Percentiles rank a stretch among this genome's conserved stretches.
Evolutionary conservation across 2,797 vertebrate species (phyloP).

Genomic region (Psittacula derbiana): DNA sequence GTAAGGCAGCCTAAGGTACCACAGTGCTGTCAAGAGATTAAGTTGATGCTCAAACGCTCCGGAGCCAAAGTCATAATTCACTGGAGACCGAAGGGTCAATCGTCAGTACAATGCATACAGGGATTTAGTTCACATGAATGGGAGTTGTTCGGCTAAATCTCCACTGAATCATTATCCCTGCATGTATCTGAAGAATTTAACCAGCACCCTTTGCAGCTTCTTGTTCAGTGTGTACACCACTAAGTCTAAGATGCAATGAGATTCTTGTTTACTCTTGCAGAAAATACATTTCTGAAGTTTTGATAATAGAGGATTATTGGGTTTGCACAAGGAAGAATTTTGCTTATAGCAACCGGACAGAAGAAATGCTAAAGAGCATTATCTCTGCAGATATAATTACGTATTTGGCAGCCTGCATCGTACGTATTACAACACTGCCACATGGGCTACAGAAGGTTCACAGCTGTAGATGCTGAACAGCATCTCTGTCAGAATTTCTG

Average conservation of each 20-base stretch:
- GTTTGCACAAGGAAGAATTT: conserved; percentile 45
- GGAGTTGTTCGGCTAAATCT: conserved; percentile 32
- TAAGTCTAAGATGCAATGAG: background rate
- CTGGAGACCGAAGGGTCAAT: background rate
- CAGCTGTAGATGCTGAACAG: background rate
- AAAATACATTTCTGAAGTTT: conserved; percentile 26
- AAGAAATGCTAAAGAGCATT: conserved; percentile 18
- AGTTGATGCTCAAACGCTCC: background rate
- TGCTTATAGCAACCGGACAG: conserved; percentile 32
- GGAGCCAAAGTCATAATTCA: background rate
- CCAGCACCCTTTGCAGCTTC: conserved; percentile 30
- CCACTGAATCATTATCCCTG: conserved; percentile 30
- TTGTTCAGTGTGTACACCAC: background rate
- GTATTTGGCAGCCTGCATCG: background rate
- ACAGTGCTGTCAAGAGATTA: background rate
- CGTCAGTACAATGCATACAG: background rate
- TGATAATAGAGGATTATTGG: conserved; percentile 12
- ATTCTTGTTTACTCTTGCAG: conserved; percentile 40
- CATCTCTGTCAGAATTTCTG: background rate
- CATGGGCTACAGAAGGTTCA: background rate
- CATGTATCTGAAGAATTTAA: conserved; percentile 53
- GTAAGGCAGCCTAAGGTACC: background rate
- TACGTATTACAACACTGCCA: background rate
- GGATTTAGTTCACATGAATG: conserved; percentile 33
- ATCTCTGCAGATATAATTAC: conserved; percentile 25